A percentile compares a stretch with the other conserved stretches of the same genome.
Conservation (phyloP, 2,113 vertebrate genomes). For the Sminthopsis crassicaudata region DNA sequence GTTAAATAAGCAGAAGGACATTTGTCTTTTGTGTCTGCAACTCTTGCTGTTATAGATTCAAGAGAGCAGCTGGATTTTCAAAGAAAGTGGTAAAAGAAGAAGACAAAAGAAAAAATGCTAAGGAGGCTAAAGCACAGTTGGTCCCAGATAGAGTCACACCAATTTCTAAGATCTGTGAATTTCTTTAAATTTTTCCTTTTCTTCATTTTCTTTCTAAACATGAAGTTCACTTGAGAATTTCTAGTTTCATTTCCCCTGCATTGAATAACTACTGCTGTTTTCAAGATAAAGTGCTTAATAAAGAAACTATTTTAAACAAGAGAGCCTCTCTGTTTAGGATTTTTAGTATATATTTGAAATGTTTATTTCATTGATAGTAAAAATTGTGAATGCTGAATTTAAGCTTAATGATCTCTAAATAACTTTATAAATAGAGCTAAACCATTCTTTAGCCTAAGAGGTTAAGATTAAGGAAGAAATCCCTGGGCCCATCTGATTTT, state of each 20-base stretch:
- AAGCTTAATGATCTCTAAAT: not conserved
- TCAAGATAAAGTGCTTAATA: constrained; percentile 10
- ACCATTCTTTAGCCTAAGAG: not conserved
- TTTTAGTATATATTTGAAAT: constrained; percentile 40
- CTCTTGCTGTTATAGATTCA: not conserved
- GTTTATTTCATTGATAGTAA: constrained; percentile 10
- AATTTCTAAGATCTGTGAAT: constrained; percentile 15
- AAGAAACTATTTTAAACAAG: not conserved
- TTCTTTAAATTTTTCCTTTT: not conserved
- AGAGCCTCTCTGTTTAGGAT: constrained; percentile 15
- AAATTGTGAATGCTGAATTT: not conserved
- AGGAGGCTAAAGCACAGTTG: not conserved
- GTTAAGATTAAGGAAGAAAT: not conserved
- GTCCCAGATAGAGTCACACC: constrained; percentile 33
- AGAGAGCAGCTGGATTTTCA: constrained; percentile 8
- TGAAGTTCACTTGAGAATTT: constrained; percentile 4
- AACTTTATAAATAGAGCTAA: not conserved
- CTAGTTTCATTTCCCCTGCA: not conserved
- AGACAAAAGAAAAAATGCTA: not conserved
- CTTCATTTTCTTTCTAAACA: not conserved
- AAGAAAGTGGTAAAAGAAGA: not conserved
- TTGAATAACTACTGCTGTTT: constrained; percentile 1
- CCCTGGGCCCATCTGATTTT: not conserved
- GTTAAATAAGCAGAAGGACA: constrained; percentile 38
- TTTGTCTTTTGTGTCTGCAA: not conserved